Conservation (phyloP, 2,888 invertebrate species). For the Ditula angustiorana region DNA sequence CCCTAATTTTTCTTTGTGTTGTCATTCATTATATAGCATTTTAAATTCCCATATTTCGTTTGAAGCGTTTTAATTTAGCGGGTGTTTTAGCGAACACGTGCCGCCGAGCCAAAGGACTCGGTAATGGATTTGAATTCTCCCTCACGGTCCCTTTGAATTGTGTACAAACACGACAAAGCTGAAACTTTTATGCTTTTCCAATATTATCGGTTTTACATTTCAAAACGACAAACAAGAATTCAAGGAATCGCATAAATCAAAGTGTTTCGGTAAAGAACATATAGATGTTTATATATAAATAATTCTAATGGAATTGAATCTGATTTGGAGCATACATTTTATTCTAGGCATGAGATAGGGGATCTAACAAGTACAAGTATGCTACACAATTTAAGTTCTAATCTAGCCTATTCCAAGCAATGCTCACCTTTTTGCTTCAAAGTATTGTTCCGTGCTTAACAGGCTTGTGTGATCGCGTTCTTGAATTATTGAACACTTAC, state of each 20-base stretch:
- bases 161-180: slow-evolving; percentile 32
- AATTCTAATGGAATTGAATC: too few species aligned
- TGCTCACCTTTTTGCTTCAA: too few species aligned
- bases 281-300: background rate
- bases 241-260: slow-evolving; percentile 38
- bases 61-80: slow-evolving; percentile 20
- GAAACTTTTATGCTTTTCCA: slow-evolving; percentile 47
- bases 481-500: background rate
- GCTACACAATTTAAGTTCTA: too few species aligned
- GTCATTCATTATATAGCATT: too few species aligned
- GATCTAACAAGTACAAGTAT: too few species aligned
- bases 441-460: too few species aligned
- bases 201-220: slow-evolving; percentile 47
- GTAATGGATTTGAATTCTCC: slow-evolving; percentile 34
- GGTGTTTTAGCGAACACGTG: slow-evolving; percentile 19
- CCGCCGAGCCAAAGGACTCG: background rate
- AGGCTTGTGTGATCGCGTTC: background rate
- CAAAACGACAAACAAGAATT: slow-evolving; percentile 47
- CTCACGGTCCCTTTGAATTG: slow-evolving; percentile 24
- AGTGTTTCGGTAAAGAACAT: slow-evolving; percentile 43
- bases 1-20: too few species aligned
- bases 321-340: slow-evolving; percentile 3
- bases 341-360: background rate
- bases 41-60: background rate
- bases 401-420: background rate